Conservation (phyloP, 2,797 vertebrate species). For the Pterois miles region DNA sequence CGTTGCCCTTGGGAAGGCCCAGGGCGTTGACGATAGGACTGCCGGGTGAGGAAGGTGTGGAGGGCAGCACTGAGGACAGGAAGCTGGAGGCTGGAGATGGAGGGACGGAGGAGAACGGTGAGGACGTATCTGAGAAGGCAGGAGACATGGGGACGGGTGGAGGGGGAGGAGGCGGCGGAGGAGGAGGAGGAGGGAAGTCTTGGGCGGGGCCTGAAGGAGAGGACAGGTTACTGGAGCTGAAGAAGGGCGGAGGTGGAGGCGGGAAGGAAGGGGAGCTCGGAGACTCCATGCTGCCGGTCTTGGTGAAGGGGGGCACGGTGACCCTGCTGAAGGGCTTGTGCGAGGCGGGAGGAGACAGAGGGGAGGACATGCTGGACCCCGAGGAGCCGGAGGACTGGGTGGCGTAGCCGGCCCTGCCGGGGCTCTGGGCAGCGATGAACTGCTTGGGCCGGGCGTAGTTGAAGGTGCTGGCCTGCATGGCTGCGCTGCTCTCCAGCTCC, state of each 20-base stretch:
- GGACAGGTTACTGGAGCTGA: constrained; percentile 86
- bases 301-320: constrained; percentile 80
- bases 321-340: constrained; percentile 87
- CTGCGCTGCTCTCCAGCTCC: constrained; percentile 87
- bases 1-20: constrained; percentile 94
- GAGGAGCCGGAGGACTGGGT: constrained; percentile 92
- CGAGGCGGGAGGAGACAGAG: constrained; percentile 88
- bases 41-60: constrained; percentile 84
- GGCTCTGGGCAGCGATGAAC: constrained; percentile 97
- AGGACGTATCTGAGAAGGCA: constrained; percentile 83
- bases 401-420: constrained; percentile 79
- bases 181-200: constrained; percentile 82
- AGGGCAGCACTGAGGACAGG: constrained; percentile 92
- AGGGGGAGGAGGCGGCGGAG: constrained; percentile 77
- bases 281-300: constrained; percentile 86
- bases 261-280: constrained; percentile 92
- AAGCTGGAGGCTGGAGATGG: constrained; percentile 92
- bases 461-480: constrained; percentile 97
- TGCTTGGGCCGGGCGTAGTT: constrained; percentile 99
- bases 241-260: constrained; percentile 88
- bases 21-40: constrained; percentile 88
- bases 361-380: constrained; percentile 90
- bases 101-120: constrained; percentile 79
- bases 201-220: constrained; percentile 80
- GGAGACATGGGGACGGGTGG: constrained; percentile 80